Evolutionary conservation across 2,113 vertebrate species (phyloP).

Genomic region (Anolis carolinensis): DNA sequence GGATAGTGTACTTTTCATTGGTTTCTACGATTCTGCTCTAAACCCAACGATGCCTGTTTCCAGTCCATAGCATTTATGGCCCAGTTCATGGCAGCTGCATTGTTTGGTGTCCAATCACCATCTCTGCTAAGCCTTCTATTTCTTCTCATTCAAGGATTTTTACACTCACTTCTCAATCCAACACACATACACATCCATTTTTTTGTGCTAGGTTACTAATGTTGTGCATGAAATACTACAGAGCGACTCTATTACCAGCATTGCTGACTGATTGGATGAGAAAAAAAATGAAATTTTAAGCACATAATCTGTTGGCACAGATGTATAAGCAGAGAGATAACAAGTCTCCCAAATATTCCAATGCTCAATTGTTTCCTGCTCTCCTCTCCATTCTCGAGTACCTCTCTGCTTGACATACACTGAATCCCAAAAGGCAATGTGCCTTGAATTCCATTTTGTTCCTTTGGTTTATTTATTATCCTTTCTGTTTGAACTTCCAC

Average conservation of each 20-base stretch:
- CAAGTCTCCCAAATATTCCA: constrained; percentile 21
- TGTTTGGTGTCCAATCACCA: not conserved
- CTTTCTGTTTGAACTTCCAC: constrained; percentile 56
- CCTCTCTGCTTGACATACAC: not conserved
- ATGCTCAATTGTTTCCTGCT: constrained; percentile 21
- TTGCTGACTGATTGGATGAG: constrained; percentile 4
- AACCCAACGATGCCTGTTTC: not conserved
- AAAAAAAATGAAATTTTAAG: constrained; percentile 36
- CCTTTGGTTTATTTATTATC: constrained; percentile 63
- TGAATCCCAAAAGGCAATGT: constrained; percentile 38
- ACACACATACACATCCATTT: not conserved
- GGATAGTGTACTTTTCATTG: not conserved
- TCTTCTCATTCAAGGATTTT: not conserved
- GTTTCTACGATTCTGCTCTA: not conserved
- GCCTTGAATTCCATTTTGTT: constrained; percentile 52
- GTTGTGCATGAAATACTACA: constrained; percentile 32
- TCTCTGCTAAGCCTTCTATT: constrained; percentile 16
- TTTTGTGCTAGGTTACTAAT: constrained; percentile 11
- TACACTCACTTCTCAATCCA: not conserved
- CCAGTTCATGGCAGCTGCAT: constrained; percentile 9
- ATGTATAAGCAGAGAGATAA: constrained; percentile 29
- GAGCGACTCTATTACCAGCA: constrained; percentile 39
- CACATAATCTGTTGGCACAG: constrained; percentile 14
- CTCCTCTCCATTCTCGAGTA: constrained; percentile 18
- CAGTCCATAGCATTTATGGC: not conserved